Evolutionary conservation across 2,113 vertebrate species (phyloP).

Genomic region (human): GRCh38 chr11:28034501-28035000

Average conservation of each 20-base stretch:
- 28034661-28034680: background rate
- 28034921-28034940: background rate
- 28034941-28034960: background rate
- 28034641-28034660: background rate
- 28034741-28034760: background rate
- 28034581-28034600: slow-evolving; percentile 24
- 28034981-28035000: background rate
- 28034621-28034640: background rate
- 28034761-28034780: background rate
- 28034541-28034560: background rate
- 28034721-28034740: background rate
- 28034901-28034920: background rate
- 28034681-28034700: background rate
- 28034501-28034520: background rate
- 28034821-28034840: background rate
- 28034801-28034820: background rate
- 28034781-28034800: background rate
- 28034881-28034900: background rate
- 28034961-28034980: background rate
- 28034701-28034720: background rate
- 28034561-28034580: background rate
- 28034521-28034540: background rate
- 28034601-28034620: background rate
- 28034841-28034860: background rate
- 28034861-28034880: background rate